Base-by-base conservation (phyloP, 2,888 invertebrate species). In the Mythimna lalbum region DNA sequence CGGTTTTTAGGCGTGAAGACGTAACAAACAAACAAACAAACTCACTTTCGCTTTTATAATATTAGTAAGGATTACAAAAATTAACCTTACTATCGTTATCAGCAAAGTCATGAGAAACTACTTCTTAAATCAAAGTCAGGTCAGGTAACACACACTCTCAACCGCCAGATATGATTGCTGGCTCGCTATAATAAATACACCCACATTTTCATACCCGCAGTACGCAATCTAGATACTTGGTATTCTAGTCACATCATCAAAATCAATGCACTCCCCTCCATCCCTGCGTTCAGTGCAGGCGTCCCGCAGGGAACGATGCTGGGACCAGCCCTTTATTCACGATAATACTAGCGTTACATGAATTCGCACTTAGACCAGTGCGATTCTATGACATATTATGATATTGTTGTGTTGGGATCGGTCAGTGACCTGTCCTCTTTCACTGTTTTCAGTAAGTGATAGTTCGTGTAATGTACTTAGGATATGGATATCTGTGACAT, bases 311-410 rank as follows among this genome's bases (percentile, higher is more conserved):
- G 82, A 73, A n/a, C 56, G 9, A 63, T 73, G 62, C 74, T 78
- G 56, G 67, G 68, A 60, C 75, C 69, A 63, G 23, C 68, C 78
- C 69, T 67, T 83, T 82, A 76, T 77, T 78, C 68, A 65, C 56
- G 60, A 60, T 55, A 69, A 69, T 63, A 78, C 57, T 55, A 33
- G 63, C 66, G 60, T 55, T 47, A 87, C 86, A 86, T 36, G 80
- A 53, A 72, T 86, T 86, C 59, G 86, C 86, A 86, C 86, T 86
- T 69, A 84, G 72, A 63, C 68, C 77, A 82, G 81, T 84, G 69
- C 73, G 71, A 60, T 73, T 57, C 63, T 77, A 80, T 75, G 76
- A 75, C 50, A 67, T 72, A 69, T 79, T 82, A 81, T 82, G 78
- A 82, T 70, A 75, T 74, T 82, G 76, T 84, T 75, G 52, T 81